Base-by-base conservation (phyloP, 1,140 invertebrate genomes). In the Cardiocondyla obscurior region DNA sequence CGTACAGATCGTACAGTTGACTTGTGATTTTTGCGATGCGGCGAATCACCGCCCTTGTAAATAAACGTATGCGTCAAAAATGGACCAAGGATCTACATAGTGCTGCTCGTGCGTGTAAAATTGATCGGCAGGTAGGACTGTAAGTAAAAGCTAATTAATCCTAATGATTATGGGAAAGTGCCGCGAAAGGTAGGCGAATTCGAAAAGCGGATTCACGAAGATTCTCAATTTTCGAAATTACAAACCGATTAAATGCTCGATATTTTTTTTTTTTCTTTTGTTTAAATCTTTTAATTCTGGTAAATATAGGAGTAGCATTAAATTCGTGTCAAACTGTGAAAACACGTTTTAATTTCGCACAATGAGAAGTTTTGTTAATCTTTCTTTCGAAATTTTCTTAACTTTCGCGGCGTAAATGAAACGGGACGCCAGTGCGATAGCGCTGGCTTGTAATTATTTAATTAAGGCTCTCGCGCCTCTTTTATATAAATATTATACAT, bases 51-150 rank as follows among this genome's bases (percentile, higher is more conserved):
- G 60, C 72, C 44, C 64, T 87, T 93, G 92, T 93, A 92, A 88
- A 92, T 92, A 93, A 91, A 90, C 82, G 85, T 89, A 89, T 90
- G 90, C 88, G 90, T 92, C 89, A 83, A 91, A 92, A 92, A 92
- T 91, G 91, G 92, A 92, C 91, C 92, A 92, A 93, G 89, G 90
- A 90, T 87, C 76, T 85, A 89, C 90, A 89, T 90, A 92, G 89
- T 84, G 84, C 85, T 84, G 84, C 83, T 88, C 83, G 87, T 86
- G 83, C 58, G 58, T 87, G 85, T 90, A 86, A 87, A 87, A 82
- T 85, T 83, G 82, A 91, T 86, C 82, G 79, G 74, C 60, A 86
- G 69, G 74, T 88, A 85, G 81, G 81, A 81, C 81, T 70, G 74
- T 87, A 90, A 91, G 76, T 87, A 89, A 90, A n/a, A 87, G 83